phyloP scores from a whole-genome alignment of 2,888 invertebrate genomes.

The Ectropis crepuscularia region DNA sequence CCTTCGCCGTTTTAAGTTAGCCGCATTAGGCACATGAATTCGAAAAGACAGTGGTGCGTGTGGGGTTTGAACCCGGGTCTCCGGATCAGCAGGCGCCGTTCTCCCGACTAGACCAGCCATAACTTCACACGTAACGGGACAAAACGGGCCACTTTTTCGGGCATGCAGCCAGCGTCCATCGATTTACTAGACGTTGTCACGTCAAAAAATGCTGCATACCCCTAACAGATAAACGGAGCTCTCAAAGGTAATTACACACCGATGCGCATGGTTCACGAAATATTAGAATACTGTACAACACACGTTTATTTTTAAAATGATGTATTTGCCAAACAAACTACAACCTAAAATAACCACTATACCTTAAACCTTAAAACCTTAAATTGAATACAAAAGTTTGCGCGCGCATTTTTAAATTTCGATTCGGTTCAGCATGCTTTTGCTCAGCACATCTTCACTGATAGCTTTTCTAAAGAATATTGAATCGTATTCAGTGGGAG shows the following conservation, averaged over 20 bases:
- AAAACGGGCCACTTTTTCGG: too few species aligned
- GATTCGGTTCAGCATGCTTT: conserved; percentile 48
- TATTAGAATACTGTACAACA: conserved; percentile 70
- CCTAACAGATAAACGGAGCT: conserved; percentile 66
- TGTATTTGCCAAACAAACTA: conserved; percentile 6
- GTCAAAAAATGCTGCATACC: conserved; percentile 53
- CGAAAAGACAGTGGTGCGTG: too few species aligned
- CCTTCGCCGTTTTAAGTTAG: too few species aligned
- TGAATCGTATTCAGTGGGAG: background rate
- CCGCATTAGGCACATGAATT: too few species aligned
- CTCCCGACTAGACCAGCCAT: too few species aligned
- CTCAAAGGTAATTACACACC: conserved; percentile 72
- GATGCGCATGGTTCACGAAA: conserved; percentile 75
- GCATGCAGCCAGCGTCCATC: too few species aligned
- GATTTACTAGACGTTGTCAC: too few species aligned
- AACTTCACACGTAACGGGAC: too few species aligned
- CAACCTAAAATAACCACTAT: conserved; percentile 1
- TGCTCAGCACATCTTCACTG: conserved; percentile 57
- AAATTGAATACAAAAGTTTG: conserved; percentile 8
- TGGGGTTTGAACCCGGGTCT: too few species aligned
- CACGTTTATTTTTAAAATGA: conserved; percentile 58
- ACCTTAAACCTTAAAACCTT: background rate
- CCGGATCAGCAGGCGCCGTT: too few species aligned
- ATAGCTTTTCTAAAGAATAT: background rate
- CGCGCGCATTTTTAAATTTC: conserved; percentile 55